Evolutionary conservation across 2,888 invertebrate species (phyloP).

Genomic region (Apotomis turbidana): DNA sequence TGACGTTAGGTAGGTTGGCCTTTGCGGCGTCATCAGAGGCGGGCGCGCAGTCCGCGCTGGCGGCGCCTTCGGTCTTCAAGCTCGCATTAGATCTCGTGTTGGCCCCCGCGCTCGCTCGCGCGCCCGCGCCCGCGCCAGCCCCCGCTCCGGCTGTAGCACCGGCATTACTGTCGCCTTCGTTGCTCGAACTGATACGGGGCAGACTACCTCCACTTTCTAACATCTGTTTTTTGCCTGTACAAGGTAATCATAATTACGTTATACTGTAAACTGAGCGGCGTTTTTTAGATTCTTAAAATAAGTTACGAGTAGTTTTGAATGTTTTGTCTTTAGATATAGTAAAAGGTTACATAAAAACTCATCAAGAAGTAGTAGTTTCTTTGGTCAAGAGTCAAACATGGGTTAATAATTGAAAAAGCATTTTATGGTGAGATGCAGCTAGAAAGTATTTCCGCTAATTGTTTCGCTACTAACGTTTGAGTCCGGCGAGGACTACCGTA

Average conservation of each 20-base stretch:
- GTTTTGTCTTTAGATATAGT: background rate
- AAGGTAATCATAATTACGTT: background rate
- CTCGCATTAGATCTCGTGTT: background rate
- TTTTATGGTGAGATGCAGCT: conserved; percentile 28
- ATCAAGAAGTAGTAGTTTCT: conserved; percentile 1
- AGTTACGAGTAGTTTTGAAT: background rate
- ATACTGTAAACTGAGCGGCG: background rate
- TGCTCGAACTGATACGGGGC: conserved; percentile 73
- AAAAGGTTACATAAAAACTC: conserved; percentile 12
- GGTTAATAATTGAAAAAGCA: conserved; percentile 23
- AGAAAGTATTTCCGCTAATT: conserved; percentile 29
- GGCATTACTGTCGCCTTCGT: conserved; percentile 68
- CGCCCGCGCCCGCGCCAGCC: conserved; percentile 34
- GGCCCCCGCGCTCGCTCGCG: conserved; percentile 38
- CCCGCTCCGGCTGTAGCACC: conserved; percentile 35
- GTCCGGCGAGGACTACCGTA: conserved; percentile 38
- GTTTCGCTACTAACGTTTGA: conserved; percentile 40
- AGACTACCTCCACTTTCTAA: conserved; percentile 57
- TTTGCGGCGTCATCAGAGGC: conserved; percentile 44
- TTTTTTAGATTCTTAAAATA: background rate
- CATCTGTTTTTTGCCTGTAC: conserved; percentile 82
- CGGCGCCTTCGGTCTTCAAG: conserved; percentile 46
- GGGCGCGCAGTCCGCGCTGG: conserved; percentile 43
- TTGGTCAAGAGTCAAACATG: conserved; percentile 10
- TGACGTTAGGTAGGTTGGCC: conserved; percentile 63